These are phyloP conservation scores for Tethea ocularis DNA, from an alignment of 2,888 invertebrate species.

Conservation along the genomic window DNA sequence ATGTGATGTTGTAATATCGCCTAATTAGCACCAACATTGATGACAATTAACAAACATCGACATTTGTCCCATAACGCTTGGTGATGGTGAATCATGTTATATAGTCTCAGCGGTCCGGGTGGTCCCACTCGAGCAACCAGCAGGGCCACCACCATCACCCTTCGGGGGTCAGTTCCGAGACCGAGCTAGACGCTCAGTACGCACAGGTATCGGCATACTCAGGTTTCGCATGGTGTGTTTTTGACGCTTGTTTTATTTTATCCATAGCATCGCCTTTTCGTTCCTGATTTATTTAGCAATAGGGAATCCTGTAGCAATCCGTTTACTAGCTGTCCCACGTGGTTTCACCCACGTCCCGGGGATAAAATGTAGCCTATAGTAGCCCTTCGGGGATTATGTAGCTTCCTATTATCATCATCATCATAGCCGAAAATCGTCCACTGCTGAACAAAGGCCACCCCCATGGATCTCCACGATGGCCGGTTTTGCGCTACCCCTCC, in stretches of 20 bases:
- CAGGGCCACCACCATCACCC: constrained; percentile 73
- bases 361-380: too few relatives aligned
- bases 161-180: constrained; percentile 80
- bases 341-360: too few relatives aligned
- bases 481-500: too few relatives aligned
- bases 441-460: too few relatives aligned
- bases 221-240: background rate
- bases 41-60: background rate
- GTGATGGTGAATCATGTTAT: constrained; percentile 5
- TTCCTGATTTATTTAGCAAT: background rate
- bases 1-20: too few relatives aligned
- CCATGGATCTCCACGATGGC: too few relatives aligned
- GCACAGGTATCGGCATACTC: constrained; percentile 61
- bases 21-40: background rate
- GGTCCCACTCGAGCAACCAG: constrained; percentile 59
- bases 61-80: background rate
- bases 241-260: background rate
- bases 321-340: too few relatives aligned
- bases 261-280: background rate
- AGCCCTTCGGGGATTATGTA: too few relatives aligned
- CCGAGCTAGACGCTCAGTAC: constrained; percentile 78
- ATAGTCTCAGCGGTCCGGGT: constrained; percentile 67
- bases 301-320: too few relatives aligned
- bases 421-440: too few relatives aligned
- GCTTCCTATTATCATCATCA: too few relatives aligned